Evolutionary conservation across 2,888 invertebrate genomes (phyloP).

Genomic region (Sesia apiformis): DNA sequence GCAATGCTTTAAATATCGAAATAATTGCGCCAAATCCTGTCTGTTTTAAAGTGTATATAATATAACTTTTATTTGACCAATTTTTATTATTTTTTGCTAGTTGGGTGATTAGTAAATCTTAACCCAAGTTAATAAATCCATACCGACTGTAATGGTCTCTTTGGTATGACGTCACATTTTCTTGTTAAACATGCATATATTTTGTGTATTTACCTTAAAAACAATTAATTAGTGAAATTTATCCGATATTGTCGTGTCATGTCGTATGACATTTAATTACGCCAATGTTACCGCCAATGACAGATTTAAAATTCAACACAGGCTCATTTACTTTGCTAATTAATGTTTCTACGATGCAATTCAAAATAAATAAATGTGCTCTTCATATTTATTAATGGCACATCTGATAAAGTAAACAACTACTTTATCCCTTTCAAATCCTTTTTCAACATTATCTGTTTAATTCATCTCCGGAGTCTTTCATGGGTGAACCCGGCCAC

Average conservation of each 20-base stretch:
- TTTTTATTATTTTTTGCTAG: no score
- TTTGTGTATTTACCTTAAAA: constrained; percentile 1
- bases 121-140: no score
- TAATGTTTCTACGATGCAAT: not conserved
- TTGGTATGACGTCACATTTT: no score
- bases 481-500: constrained; percentile 60
- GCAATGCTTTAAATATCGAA: no score
- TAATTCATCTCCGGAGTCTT: constrained; percentile 71
- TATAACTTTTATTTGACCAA: no score
- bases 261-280: not conserved
- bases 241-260: not conserved
- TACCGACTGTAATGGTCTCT: no score
- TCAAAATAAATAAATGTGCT: not conserved
- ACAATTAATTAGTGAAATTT: not conserved
- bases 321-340: not conserved
- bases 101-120: no score
- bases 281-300: not conserved
- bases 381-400: not conserved
- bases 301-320: not conserved
- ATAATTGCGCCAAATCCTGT: no score
- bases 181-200: not conserved
- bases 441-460: constrained; percentile 65
- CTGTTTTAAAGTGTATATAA: no score
- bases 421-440: constrained; percentile 42
- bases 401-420: constrained; percentile 3